Conservation (phyloP, 2,113 vertebrate genomes). For the Sterrhoptilus dennistouni region DNA sequence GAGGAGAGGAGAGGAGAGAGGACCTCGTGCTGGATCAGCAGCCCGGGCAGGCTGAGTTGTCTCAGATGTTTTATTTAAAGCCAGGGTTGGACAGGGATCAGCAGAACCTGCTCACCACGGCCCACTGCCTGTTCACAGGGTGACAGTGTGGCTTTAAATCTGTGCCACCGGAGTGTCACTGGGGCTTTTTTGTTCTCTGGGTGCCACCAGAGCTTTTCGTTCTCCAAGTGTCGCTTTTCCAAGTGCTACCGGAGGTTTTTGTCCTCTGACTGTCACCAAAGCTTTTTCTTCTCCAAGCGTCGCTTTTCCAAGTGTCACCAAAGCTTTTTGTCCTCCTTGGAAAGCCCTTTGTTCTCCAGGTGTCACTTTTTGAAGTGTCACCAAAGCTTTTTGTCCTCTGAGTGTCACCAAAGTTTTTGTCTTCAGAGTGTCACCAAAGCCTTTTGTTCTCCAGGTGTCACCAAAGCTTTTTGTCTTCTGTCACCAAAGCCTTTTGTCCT, state of each 20-base stretch:
- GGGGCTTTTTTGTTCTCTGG: background rate
- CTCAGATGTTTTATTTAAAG: background rate
- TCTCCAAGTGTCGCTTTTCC: background rate
- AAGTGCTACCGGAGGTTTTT: background rate
- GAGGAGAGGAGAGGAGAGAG: background rate
- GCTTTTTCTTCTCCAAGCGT: background rate
- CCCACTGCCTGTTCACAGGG: background rate
- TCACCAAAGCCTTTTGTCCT: background rate
- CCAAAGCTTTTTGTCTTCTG: background rate
- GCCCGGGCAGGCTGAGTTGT: background rate
- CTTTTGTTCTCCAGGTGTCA: background rate
- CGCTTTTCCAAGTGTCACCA: too few species aligned
- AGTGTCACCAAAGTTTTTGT: background rate
- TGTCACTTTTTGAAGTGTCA: background rate
- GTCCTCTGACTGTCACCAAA: background rate
- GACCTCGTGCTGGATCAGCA: background rate
- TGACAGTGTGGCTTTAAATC: accelerated
- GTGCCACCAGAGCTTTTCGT: background rate
- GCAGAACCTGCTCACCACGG: background rate
- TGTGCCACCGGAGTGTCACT: accelerated
- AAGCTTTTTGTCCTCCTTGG: background rate
- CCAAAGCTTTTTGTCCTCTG: background rate
- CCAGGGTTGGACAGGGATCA: background rate
- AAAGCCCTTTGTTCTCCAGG: too few species aligned
- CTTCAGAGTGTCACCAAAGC: background rate